Base-by-base conservation (phyloP, 2,797 vertebrate genomes). In the Choloepus didactylus region DNA sequence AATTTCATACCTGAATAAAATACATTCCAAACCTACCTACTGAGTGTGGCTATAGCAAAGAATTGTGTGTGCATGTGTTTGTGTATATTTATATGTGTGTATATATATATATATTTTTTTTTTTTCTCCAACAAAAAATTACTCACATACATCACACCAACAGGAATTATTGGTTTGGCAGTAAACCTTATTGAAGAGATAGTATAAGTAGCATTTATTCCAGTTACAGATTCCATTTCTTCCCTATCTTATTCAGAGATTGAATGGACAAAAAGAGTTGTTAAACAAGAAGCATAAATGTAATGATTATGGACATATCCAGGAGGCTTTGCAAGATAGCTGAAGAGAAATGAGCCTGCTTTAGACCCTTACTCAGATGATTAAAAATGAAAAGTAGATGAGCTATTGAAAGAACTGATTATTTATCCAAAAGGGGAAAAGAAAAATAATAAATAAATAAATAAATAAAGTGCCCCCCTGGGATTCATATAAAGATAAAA, bases 161-260 rank as follows among this genome's bases (percentile, higher is more conserved):
- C 49, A 12, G 54, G 1, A 94, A 95, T 90, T 96, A 95, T 41
- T 84, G 15, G 87, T 72, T 93, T 91, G 35, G 3, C 25, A 77
- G 3, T 75, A 79, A 89, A 95, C 49, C 1, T 12, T 88, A 92
- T 60, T 93, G 27, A 81, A 92, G 12, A 92, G 1, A 79, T 46
- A 67, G 7, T 54, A 84, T 83, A 44, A 91, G 15, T 79, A 84
- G 2, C 1, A 80, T 87, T 82, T 95, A 5, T 84, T 80, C n/a
- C 38, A 83, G 38, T 75, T 89, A 94, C 31, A 91, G 46, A 90
- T 80, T 87, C 12, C 54, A 54, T 6, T 70, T 67, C 31, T 44
- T 86, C 35, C 38, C 12, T 91, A 27, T 79, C 31, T 93, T 92
- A 75, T 86, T 75, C 64, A 91, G 72, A 81, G 31, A 86, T 8